Evolutionary conservation across 1,140 invertebrate species (phyloP), one percentile per base, ranked within the genome.

Genomic region (Drosophila triauraria): DNA sequence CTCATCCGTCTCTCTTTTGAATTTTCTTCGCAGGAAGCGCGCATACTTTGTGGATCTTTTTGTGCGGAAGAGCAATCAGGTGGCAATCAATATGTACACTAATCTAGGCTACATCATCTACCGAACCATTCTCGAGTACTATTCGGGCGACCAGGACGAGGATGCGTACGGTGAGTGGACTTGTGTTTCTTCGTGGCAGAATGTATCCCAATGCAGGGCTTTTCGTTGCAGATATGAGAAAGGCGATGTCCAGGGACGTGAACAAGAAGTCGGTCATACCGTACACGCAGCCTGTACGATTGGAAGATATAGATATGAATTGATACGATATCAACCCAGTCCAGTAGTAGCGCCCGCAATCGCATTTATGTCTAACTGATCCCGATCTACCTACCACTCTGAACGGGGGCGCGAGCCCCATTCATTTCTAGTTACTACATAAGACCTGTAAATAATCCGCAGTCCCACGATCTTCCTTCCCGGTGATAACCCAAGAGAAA

Each of bases 21-120:
- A 2, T 9, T 53, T 43, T 20, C 50, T 8, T 17, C 15, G 1
- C 92, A 99, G 98, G 90, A 99, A 99, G 94, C 95, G 96, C 53
- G 97, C 97, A 38, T 99, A 98, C 93, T 99, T 99, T 94, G 99
- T 99, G n/a, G 99, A 99, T 93, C 94, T 99, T 13, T 99, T 99
- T 95, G 99, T 99, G 8, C 95, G 99, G 84, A 98, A 99, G 1
- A 99, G 98, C 82, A 99, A 99, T 93, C 96, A 97, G 93, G 97
- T 99, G 27, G 99, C 99, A 3, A 98, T 99, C 43, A 97, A 98
- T 82, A 99, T 99, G 98, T 99, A 99, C 92, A 96, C 97, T 80
- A 97, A 97, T 93, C 93, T 99, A 44, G 99, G 98, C n/a, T 99
- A 99, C 92, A 98, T 98, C 76, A 97, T 99, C 1, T 99, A 99